Evolutionary conservation across 2,797 vertebrate species (phyloP).

Genomic region (Ptychadena robeensis): DNA sequence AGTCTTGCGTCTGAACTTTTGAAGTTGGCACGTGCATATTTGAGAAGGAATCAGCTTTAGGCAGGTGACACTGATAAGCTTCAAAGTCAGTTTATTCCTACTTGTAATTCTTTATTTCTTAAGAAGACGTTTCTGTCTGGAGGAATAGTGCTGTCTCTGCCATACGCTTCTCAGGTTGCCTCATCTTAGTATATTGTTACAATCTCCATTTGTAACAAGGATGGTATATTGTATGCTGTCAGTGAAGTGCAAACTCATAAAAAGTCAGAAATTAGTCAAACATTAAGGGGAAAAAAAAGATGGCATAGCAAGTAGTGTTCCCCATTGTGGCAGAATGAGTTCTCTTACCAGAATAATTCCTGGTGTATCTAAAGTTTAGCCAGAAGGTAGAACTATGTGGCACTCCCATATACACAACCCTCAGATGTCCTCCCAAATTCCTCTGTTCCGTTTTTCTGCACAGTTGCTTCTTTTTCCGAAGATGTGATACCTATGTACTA

Average conservation of each 20-base stretch:
- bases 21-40: neutral
- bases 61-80: constrained; percentile 12
- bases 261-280: constrained; percentile 25
- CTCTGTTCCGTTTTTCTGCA: no score
- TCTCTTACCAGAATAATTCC: neutral
- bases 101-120: neutral
- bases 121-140: constrained; percentile 16
- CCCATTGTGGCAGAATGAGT: neutral
- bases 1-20: neutral
- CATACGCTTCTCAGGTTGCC: neutral
- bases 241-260: constrained; percentile 18
- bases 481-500: no score
- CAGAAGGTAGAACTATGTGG: no score
- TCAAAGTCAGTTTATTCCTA: neutral
- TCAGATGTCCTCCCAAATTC: neutral
- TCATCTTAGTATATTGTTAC: constrained; percentile 21
- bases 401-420: no score
- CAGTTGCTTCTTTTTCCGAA: neutral
- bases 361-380: neutral
- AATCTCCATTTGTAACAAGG: constrained; percentile 11
- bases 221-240: constrained; percentile 24
- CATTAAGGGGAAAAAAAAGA: neutral
- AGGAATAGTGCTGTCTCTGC: neutral
- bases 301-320: neutral
- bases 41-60: neutral